Conservation (phyloP, 1,140 invertebrate genomes). For the Drosophila baimaii region DNA sequence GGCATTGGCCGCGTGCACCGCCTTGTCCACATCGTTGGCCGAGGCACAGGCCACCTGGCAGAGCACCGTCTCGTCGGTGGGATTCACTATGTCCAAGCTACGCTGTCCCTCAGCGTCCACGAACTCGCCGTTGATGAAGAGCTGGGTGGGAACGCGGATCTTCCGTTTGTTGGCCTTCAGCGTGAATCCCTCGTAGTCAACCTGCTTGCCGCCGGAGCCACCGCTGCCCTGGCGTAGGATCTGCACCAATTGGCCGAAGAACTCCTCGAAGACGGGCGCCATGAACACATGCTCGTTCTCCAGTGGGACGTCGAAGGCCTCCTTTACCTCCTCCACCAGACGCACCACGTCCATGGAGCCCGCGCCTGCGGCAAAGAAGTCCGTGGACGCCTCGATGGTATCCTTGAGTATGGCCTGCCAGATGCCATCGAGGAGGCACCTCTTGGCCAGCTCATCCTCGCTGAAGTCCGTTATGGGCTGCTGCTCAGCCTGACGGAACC, state of each 20-base stretch:
- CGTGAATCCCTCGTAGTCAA: slow-evolving; percentile 89
- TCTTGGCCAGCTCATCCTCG: slow-evolving; percentile 89
- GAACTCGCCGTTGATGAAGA: slow-evolving; percentile 97
- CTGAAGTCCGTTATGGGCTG: slow-evolving; percentile 88
- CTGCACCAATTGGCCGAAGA: slow-evolving; percentile 85
- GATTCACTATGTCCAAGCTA: slow-evolving; percentile 91
- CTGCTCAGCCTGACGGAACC: slow-evolving; percentile 88
- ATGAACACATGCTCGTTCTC: slow-evolving; percentile 97
- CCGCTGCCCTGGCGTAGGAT: slow-evolving; percentile 61
- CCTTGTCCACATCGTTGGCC: slow-evolving; percentile 92
- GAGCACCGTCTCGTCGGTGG: slow-evolving; percentile 92
- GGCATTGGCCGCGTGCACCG: slow-evolving; percentile 92
- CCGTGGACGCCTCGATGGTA: slow-evolving; percentile 91
- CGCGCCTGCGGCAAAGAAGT: slow-evolving; percentile 96
- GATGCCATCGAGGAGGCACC: slow-evolving; percentile 87
- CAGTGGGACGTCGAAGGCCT: slow-evolving; percentile 89
- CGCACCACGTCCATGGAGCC: slow-evolving; percentile 98
- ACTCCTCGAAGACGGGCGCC: slow-evolving; percentile 94
- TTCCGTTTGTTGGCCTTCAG: slow-evolving; percentile 93
- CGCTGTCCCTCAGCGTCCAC: slow-evolving; percentile 90
- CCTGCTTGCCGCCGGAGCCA: slow-evolving; percentile 78
- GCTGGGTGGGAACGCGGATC: slow-evolving; percentile 93
- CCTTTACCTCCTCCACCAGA: slow-evolving; percentile 96
- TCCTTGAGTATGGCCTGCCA: slow-evolving; percentile 94
- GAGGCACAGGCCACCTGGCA: slow-evolving; percentile 92